A percentile compares a stretch with the other conserved stretches of the same genome.
phyloP scores from a whole-genome alignment of 2,113 vertebrate species.

The Scopus umbretta region DNA sequence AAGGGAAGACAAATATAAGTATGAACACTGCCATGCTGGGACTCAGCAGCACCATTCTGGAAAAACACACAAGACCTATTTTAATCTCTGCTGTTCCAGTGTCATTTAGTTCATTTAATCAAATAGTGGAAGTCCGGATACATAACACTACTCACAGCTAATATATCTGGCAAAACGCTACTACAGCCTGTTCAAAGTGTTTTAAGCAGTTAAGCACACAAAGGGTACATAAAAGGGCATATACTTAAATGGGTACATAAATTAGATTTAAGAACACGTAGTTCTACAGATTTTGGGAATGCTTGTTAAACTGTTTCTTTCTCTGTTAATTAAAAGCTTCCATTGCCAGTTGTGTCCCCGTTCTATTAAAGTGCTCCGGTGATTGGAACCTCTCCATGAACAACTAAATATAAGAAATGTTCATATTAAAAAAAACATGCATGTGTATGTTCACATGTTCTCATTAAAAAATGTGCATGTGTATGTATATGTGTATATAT shows the following conservation, averaged over 20 bases:
- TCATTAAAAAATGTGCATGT: neutral
- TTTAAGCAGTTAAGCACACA: constrained; percentile 12
- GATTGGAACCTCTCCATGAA: neutral
- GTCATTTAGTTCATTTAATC: constrained; percentile 1
- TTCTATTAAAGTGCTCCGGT: constrained; percentile 13
- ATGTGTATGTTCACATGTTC: neutral
- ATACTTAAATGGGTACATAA: neutral
- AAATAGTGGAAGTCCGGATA: neutral
- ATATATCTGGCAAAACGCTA: neutral
- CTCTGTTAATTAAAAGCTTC: constrained; percentile 37
- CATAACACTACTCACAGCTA: neutral
- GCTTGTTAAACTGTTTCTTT: constrained; percentile 11
- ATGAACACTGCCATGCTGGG: neutral
- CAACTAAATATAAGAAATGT: neutral
- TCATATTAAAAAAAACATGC: neutral
- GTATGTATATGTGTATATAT: fast-evolving
- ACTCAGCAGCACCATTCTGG: neutral
- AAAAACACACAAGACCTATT: neutral
- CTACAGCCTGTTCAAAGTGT: neutral
- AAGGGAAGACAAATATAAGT: neutral
- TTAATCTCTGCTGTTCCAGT: neutral
- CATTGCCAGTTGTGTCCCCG: neutral
- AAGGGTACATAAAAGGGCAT: neutral
- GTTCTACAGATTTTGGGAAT: neutral
- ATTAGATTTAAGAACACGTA: neutral